Evolutionary conservation across 2,888 invertebrate genomes (phyloP).

Genomic region (Fragum sueziense): DNA sequence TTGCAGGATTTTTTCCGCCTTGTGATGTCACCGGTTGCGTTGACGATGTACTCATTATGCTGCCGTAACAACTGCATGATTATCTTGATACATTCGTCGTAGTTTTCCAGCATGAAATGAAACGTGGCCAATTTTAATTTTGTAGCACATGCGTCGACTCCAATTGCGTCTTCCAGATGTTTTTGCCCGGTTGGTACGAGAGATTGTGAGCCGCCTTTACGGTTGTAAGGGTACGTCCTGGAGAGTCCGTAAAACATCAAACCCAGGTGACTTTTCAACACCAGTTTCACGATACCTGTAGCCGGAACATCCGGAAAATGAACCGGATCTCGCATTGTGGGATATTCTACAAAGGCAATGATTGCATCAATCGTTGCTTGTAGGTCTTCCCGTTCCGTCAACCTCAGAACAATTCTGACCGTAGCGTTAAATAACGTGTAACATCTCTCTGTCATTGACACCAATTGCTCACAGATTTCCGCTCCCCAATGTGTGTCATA

Average conservation of each 20-base stretch:
- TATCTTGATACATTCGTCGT: slow-evolving; percentile 55
- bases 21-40: slow-evolving; percentile 57
- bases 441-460: slow-evolving; percentile 54
- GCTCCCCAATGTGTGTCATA: slow-evolving; percentile 58
- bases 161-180: slow-evolving; percentile 48
- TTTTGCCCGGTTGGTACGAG: slow-evolving; percentile 43
- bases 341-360: slow-evolving; percentile 54
- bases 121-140: slow-evolving; percentile 59
- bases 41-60: slow-evolving; percentile 58
- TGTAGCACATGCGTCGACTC: slow-evolving; percentile 48
- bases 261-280: slow-evolving; percentile 55
- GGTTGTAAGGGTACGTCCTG: slow-evolving; percentile 51
- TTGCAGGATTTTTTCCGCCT: slow-evolving; percentile 54
- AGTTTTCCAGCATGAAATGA: slow-evolving; percentile 55
- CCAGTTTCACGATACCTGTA: slow-evolving; percentile 46
- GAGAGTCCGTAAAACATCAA: slow-evolving; percentile 48
- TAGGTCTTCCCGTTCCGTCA: slow-evolving; percentile 54
- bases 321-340: slow-evolving; percentile 51
- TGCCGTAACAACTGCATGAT: slow-evolving; percentile 56
- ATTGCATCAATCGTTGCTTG: slow-evolving; percentile 55
- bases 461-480: slow-evolving; percentile 48
- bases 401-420: slow-evolving; percentile 48
- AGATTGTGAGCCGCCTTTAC: slow-evolving; percentile 39
- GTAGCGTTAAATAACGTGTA: slow-evolving; percentile 56
- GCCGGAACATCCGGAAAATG: slow-evolving; percentile 57